phyloP scores from a whole-genome alignment of 2,888 invertebrate genomes.

The Tetranychus piercei region DNA sequence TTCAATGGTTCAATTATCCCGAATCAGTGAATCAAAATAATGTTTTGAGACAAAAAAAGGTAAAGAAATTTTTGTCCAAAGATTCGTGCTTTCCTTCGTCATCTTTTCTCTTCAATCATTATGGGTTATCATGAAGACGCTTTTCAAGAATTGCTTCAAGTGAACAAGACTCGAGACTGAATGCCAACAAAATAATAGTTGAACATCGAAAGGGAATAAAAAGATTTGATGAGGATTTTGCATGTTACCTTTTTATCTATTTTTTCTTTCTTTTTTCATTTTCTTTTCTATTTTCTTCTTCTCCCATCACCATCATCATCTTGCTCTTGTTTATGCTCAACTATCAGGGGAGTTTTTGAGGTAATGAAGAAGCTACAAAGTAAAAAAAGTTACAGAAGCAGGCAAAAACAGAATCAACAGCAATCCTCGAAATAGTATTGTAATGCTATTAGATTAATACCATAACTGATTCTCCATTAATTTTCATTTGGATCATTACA shows the following conservation, averaged over 20 bases:
- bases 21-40: too few species aligned
- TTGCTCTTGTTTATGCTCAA: neutral
- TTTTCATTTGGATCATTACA: neutral
- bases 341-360: neutral
- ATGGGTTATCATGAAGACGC: too few species aligned
- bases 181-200: too few species aligned
- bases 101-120: too few species aligned
- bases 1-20: too few species aligned
- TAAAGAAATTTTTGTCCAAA: too few species aligned
- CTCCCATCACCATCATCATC: neutral
- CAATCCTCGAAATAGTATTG: too few species aligned
- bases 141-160: too few species aligned
- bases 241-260: neutral
- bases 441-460: neutral
- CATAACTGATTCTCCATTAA: neutral
- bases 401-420: neutral
- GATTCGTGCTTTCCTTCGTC: too few species aligned
- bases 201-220: too few species aligned
- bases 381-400: neutral
- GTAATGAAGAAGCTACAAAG: neutral
- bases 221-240: neutral
- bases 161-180: too few species aligned
- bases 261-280: neutral
- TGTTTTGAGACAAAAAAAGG: too few species aligned
- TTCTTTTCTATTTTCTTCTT: neutral